phyloP scores from a whole-genome alignment of 2,888 invertebrate species.

The Hemithea aestivaria region DNA sequence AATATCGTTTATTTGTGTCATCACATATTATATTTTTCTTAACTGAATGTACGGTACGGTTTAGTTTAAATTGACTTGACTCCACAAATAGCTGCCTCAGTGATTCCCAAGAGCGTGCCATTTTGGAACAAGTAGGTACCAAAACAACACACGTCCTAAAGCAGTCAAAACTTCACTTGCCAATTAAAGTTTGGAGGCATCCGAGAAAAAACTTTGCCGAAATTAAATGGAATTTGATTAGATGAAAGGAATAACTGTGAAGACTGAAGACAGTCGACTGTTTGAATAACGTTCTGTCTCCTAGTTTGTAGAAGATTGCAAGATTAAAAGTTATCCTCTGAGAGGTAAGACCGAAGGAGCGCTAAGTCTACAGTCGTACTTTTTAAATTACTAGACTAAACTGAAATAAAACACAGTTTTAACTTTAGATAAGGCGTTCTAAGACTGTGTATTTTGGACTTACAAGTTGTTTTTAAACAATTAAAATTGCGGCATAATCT shows the following conservation, averaged over 20 bases:
- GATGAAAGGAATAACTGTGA: conserved; percentile 19
- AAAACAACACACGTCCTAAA: conserved; percentile 37
- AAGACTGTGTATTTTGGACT: too few species aligned
- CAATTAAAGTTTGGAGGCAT: conserved; percentile 29
- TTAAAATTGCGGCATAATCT: too few species aligned
- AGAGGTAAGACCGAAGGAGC: too few species aligned
- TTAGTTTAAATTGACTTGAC: conserved; percentile 52
- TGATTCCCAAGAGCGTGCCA: conserved; percentile 34
- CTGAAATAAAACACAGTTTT: too few species aligned
- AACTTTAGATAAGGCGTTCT: too few species aligned
- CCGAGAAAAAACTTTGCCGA: conserved; percentile 26
- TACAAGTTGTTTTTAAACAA: conserved; percentile 7
- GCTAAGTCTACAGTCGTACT: too few species aligned
- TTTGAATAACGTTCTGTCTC: conserved; percentile 22
- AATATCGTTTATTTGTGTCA: too few species aligned
- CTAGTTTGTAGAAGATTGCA: conserved; percentile 6
- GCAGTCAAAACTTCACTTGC: conserved; percentile 33
- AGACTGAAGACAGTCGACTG: conserved; percentile 10
- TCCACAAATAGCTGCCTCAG: conserved; percentile 24
- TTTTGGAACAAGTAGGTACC: conserved; percentile 33
- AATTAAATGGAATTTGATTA: conserved; percentile 20
- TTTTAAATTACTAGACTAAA: too few species aligned
- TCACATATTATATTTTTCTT: neutral
- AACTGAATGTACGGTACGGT: conserved; percentile 34
- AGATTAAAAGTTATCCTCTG: conserved; percentile 1